Percentiles rank a stretch among this genome's conserved stretches.
Conservation (phyloP, 2,113 vertebrate genomes). For the Odocoileus virginianus region DNA sequence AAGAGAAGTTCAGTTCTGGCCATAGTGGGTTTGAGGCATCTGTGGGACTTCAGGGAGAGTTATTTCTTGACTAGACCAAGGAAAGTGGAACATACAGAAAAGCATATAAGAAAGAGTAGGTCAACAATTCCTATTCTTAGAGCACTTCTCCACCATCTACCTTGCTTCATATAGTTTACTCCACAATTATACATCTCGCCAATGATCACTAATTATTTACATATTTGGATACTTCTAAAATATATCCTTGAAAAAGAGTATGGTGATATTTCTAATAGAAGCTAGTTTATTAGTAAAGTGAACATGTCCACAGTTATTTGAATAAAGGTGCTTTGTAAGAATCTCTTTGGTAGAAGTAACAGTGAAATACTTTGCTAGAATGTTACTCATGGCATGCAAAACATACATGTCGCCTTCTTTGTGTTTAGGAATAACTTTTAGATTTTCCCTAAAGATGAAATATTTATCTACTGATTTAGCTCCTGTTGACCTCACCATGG, state of each 20-base stretch:
- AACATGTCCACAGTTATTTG: neutral
- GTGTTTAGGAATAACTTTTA: neutral
- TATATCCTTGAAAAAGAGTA: neutral
- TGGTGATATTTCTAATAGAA: neutral
- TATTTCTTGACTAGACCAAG: neutral
- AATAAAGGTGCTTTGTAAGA: neutral
- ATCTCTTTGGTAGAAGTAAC: neutral
- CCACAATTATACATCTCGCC: neutral
- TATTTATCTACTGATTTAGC: neutral
- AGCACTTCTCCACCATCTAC: neutral
- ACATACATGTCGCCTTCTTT: neutral
- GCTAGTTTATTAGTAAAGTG: neutral
- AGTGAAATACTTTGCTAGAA: neutral
- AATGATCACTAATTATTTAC: neutral
- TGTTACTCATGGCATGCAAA: neutral
- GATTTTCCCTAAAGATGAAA: neutral
- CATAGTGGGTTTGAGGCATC: neutral
- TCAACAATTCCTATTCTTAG: neutral
- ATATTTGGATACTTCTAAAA: conserved; percentile 24
- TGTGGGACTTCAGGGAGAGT: neutral
- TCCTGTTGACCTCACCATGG: neutral
- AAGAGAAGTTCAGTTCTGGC: neutral
- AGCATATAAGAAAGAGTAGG: neutral
- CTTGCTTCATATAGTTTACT: neutral
- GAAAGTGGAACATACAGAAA: neutral